Evolutionary conservation across 2,797 vertebrate genomes (phyloP).

Genomic region (Allobates femoralis): DNA sequence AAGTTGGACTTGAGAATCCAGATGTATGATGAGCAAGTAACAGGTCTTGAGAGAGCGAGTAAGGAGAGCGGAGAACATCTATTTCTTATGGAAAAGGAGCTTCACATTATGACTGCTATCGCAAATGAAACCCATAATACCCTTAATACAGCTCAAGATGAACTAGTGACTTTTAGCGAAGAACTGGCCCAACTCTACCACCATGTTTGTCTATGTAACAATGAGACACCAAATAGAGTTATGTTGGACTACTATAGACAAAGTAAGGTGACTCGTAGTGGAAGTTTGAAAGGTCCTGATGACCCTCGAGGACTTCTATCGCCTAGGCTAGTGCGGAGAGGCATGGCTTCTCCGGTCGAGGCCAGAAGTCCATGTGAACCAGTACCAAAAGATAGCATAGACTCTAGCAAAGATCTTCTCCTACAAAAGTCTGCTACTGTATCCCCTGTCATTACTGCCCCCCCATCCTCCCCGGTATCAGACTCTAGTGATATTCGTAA

Average conservation of each 20-base stretch:
- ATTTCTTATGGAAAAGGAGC: conserved; percentile 85
- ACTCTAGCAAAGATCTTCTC: conserved; percentile 79
- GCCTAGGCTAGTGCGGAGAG: conserved; percentile 87
- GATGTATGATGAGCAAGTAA: conserved; percentile 84
- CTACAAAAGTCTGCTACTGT: conserved; percentile 82
- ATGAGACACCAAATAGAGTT: conserved; percentile 95
- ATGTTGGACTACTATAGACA: conserved; percentile 99
- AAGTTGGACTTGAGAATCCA: conserved; percentile 85
- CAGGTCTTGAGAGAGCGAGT: conserved; percentile 81
- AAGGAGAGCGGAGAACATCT: conserved; percentile 86
- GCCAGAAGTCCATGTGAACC: conserved; percentile 82
- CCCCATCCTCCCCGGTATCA: conserved; percentile 82
- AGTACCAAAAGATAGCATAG: conserved; percentile 80
- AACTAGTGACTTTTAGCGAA: conserved; percentile 96
- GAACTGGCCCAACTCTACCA: conserved; percentile 98
- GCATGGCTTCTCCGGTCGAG: conserved; percentile 79
- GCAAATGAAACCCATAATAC: conserved; percentile 90
- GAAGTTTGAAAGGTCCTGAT: conserved; percentile 92
- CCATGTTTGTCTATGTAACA: conserved; percentile 97
- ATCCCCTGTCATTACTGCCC: conserved; percentile 83
- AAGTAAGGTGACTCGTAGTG: conserved; percentile 89
- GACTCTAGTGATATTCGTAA: conserved; percentile 92
- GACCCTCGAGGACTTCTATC: conserved; percentile 91
- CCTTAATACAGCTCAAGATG: conserved; percentile 93
- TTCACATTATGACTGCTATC: conserved; percentile 80